Percentiles rank a stretch among this genome's conserved stretches.
Conservation (phyloP, 2,797 vertebrate species). For the Mastacembelus armatus region DNA sequence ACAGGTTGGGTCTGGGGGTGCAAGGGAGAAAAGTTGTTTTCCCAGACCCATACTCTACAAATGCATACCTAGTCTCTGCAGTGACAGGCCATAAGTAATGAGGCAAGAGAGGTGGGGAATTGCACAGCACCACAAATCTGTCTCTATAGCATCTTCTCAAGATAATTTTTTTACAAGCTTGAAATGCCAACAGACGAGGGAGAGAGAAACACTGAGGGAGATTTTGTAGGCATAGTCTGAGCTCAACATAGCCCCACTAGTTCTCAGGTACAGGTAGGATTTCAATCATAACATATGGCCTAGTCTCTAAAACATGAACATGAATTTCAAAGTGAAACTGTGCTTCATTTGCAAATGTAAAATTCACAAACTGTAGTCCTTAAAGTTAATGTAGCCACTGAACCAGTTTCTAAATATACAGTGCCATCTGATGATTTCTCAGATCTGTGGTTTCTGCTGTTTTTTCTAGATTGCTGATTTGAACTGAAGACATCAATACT, state of each 20-base stretch:
- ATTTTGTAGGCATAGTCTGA: neutral
- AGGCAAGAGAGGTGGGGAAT: neutral
- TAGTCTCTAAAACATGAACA: neutral
- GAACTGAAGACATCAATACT: too few species aligned
- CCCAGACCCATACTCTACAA: neutral
- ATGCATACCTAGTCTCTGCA: neutral
- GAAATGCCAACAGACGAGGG: slow-evolving; percentile 1
- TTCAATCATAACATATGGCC: neutral
- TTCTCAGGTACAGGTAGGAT: neutral
- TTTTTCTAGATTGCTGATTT: too few species aligned
- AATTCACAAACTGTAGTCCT: too few species aligned
- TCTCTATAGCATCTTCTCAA: neutral
- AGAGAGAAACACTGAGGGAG: neutral
- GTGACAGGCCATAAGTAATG: neutral
- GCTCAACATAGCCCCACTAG: neutral
- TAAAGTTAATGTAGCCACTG: too few species aligned
- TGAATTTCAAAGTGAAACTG: too few species aligned
- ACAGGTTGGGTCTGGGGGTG: neutral
- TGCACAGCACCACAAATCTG: neutral
- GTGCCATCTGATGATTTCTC: too few species aligned
- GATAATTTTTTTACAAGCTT: neutral
- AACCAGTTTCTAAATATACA: too few species aligned
- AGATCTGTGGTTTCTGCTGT: too few species aligned
- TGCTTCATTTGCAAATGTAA: too few species aligned
- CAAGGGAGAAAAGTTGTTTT: neutral